Conservation (phyloP, 2,113 vertebrate genomes). For the Hymenochirus boettgeri region DNA sequence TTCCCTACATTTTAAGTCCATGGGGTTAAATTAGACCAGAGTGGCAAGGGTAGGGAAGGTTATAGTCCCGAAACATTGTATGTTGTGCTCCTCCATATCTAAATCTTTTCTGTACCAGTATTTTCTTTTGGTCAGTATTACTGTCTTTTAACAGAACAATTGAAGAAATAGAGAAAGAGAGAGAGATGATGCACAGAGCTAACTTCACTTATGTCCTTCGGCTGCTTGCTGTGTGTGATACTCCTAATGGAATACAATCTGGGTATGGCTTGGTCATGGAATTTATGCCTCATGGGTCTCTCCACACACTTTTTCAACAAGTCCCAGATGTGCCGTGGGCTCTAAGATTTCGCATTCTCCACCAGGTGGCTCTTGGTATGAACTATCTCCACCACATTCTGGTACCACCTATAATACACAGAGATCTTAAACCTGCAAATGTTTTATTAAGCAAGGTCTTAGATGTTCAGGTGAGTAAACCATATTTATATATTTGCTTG, state of each 20-base stretch:
- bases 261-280: slow-evolving; percentile 32
- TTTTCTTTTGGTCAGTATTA: no score
- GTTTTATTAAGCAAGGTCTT: slow-evolving; percentile 28
- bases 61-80: no score
- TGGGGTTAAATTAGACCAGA: no score
- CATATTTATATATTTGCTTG: no score
- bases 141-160: no score
- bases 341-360: slow-evolving; percentile 28
- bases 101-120: no score
- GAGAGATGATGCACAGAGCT: slow-evolving; percentile 22
- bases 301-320: slow-evolving; percentile 12
- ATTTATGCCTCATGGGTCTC: slow-evolving; percentile 26
- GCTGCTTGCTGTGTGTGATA: slow-evolving; percentile 20
- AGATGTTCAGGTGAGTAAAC: slow-evolving; percentile 27
- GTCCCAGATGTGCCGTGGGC: slow-evolving; percentile 13
- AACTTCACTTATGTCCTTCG: slow-evolving; percentile 32
- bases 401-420: slow-evolving; percentile 20
- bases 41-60: no score
- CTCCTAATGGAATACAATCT: no score
- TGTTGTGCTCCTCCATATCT: no score
- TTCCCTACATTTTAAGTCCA: no score
- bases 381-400: slow-evolving; percentile 33
- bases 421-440: slow-evolving; percentile 22
- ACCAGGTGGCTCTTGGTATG: slow-evolving; percentile 28
- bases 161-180: slow-evolving; percentile 19